These are phyloP conservation scores for Bombus polaris DNA, from an alignment of 1,140 invertebrate genomes.

Conservation along the genomic window DNA sequence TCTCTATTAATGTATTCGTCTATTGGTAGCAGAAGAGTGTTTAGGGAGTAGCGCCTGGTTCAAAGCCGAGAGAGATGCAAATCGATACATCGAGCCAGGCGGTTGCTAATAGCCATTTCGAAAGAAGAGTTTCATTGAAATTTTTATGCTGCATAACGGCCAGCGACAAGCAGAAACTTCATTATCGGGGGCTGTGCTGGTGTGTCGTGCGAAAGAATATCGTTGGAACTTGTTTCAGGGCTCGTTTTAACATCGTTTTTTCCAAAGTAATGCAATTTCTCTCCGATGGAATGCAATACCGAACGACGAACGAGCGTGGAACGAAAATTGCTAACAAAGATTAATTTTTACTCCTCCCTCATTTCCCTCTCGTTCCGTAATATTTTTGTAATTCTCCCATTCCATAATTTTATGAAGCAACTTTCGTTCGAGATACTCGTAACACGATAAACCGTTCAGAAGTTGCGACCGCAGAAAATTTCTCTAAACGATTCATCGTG, in stretches of 20 bases:
- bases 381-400: not conserved
- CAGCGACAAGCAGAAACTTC: constrained; percentile 39
- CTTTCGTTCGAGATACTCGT: not conserved
- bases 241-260: constrained; percentile 33
- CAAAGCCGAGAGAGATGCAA: constrained; percentile 62
- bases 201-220: constrained; percentile 24
- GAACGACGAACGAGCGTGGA: not conserved
- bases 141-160: constrained; percentile 51
- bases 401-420: not conserved
- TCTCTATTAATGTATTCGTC: constrained; percentile 65
- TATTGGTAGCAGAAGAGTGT: constrained; percentile 53
- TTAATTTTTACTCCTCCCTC: not conserved
- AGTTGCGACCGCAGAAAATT: not conserved
- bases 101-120: constrained; percentile 59
- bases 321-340: not conserved
- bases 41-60: constrained; percentile 49
- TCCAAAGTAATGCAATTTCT: constrained; percentile 17
- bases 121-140: constrained; percentile 60
- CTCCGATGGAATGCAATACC: constrained; percentile 2
- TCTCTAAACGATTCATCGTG: not conserved
- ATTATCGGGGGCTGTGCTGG: constrained; percentile 10
- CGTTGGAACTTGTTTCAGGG: constrained; percentile 13
- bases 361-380: not conserved
- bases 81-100: constrained; percentile 56
- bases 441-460: not conserved